These are phyloP conservation scores for Scaptomyza tumidula DNA, from an alignment of 2,888 invertebrate genomes.

Conservation along the genomic window DNA sequence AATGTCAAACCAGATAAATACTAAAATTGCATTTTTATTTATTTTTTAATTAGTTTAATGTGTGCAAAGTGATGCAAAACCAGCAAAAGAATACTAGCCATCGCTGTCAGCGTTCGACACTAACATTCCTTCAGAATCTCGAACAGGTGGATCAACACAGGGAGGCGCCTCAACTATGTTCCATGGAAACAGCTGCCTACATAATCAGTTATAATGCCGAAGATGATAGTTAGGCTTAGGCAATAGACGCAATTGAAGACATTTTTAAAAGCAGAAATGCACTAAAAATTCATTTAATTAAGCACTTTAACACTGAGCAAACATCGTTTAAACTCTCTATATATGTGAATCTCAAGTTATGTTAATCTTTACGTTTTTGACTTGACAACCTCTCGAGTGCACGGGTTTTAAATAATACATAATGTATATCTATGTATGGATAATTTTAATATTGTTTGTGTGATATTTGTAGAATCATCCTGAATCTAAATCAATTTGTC, in stretches of 20 bases:
- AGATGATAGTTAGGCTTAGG: conserved; percentile 45
- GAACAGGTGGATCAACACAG: conserved; percentile 64
- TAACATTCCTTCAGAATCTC: conserved; percentile 82
- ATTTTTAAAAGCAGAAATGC: conserved; percentile 29
- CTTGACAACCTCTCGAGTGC: conserved; percentile 10
- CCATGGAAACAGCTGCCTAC: conserved; percentile 84
- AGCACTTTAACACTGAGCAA: conserved; percentile 38
- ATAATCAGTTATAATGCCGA: conserved; percentile 57
- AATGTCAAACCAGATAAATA: not conserved
- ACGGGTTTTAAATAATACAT: conserved; percentile 8
- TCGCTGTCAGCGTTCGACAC: conserved; percentile 77
- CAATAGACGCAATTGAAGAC: conserved; percentile 14
- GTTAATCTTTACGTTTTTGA: conserved; percentile 21
- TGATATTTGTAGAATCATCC: conserved; percentile 53
- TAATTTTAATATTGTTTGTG: conserved; percentile 33
- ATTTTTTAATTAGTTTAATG: conserved; percentile 68
- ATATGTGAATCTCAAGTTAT: conserved; percentile 27
- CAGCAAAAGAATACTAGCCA: conserved; percentile 41
- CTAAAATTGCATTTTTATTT: not conserved
- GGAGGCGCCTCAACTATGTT: conserved; percentile 78
- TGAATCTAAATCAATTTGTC: conserved; percentile 19
- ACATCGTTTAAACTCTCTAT: conserved; percentile 1
- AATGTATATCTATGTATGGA: not conserved
- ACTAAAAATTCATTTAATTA: conserved; percentile 13
- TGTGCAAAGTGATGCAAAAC: conserved; percentile 74